Conservation (phyloP, 2,113 vertebrate species). For the Planiliza haematocheilus region DNA sequence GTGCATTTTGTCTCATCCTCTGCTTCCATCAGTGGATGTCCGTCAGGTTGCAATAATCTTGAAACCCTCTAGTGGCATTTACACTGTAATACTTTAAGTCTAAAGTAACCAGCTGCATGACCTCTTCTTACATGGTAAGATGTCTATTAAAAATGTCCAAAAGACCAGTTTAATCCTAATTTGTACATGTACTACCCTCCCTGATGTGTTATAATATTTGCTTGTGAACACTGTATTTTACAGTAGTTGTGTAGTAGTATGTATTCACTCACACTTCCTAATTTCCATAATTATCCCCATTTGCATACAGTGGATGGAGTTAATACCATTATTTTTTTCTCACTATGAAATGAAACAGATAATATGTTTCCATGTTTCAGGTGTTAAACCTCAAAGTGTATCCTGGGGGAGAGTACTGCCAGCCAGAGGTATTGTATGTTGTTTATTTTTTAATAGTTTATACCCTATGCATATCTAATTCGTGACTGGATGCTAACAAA, state of each 20-base stretch:
- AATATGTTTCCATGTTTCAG: slow-evolving; percentile 44
- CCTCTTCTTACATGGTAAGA: too few species aligned
- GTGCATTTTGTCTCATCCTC: slow-evolving; percentile 27
- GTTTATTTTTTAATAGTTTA: not conserved
- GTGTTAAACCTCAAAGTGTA: slow-evolving; percentile 74
- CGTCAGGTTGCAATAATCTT: slow-evolving; percentile 41
- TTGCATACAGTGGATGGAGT: not conserved
- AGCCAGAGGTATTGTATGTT: slow-evolving; percentile 65
- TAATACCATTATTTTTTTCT: too few species aligned
- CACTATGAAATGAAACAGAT: too few species aligned
- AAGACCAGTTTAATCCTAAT: not conserved
- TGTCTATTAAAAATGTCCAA: not conserved
- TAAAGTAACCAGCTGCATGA: not conserved
- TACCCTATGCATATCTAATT: too few species aligned
- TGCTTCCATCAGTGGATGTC: slow-evolving; percentile 52
- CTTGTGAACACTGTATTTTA: not conserved
- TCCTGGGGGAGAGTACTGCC: slow-evolving; percentile 69
- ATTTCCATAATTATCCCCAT: not conserved
- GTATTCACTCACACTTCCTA: too few species aligned
- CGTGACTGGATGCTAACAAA: too few species aligned
- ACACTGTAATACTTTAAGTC: not conserved
- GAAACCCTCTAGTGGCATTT: slow-evolving; percentile 2
- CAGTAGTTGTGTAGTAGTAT: not conserved
- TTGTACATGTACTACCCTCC: too few species aligned
- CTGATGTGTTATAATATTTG: not conserved